Conservation (phyloP, 2,888 invertebrate genomes). For the Cylloceria caligata region DNA sequence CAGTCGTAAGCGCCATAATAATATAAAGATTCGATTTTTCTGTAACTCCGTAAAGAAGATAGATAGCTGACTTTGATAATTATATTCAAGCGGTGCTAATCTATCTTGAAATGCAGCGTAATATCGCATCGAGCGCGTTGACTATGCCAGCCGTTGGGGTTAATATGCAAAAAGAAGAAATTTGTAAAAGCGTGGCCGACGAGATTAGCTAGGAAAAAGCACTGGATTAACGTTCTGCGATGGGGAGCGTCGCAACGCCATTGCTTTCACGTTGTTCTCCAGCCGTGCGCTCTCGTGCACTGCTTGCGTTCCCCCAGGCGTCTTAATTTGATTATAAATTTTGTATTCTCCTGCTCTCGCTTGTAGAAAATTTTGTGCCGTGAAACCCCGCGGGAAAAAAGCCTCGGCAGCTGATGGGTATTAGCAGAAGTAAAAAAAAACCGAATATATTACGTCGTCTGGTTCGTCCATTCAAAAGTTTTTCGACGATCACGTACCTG, state of each 20-base stretch:
- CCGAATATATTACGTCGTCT: conserved; percentile 40
- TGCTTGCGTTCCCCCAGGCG: conserved; percentile 46
- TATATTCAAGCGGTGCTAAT: conserved; percentile 39
- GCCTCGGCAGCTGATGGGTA: conserved; percentile 58
- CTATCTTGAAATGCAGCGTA: conserved; percentile 36
- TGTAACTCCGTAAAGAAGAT: conserved; percentile 14
- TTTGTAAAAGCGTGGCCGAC: conserved; percentile 73
- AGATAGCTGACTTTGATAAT: conserved; percentile 10
- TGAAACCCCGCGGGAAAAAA: conserved; percentile 48
- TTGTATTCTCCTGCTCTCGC: conserved; percentile 69
- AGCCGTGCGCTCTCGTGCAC: conserved; percentile 62
- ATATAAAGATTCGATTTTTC: conserved; percentile 41
- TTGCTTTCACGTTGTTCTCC: conserved; percentile 54
- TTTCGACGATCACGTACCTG: conserved; percentile 5
- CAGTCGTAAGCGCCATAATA: background rate
- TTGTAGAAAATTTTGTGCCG: conserved; percentile 52
- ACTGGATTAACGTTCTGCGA: conserved; percentile 56
- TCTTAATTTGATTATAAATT: conserved; percentile 74
- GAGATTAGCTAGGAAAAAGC: conserved; percentile 70
- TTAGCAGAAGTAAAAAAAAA: conserved; percentile 44
- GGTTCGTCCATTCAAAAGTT: conserved; percentile 17
- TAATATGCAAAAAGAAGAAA: conserved; percentile 70
- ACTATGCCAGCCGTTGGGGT: conserved; percentile 42
- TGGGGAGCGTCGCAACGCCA: conserved; percentile 59
- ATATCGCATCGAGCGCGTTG: conserved; percentile 51